Base-by-base conservation (phyloP, 2,888 invertebrate species). In the Nomada flava region DNA sequence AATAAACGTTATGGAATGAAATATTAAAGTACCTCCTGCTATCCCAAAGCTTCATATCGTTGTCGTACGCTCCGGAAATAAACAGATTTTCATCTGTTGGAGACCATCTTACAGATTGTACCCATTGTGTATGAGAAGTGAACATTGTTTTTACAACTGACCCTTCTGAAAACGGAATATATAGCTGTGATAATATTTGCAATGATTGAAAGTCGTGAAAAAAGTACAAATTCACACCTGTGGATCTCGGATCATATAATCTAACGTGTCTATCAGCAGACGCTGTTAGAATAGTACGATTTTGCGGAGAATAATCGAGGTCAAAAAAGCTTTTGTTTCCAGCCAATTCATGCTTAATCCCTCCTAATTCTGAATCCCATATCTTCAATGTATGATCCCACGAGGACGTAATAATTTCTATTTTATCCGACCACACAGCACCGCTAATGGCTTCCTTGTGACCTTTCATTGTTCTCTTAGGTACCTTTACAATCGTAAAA, bases 321-420 rank as follows among this genome's bases (percentile, higher is more conserved):
- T 97, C 97, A 86, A 99, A 97, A 93, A 98, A 98, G 13, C 98
- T 97, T 94, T 99, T 99, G 91, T 98, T 97, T 20, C 98, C 98
- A 93, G 94, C 94, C 88, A 98, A 95, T 94, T 98, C 97, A 60
- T 96, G 96, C 92, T 97, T 98, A 62, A 98, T 96, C 53, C 96
- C 97, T 67, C 97, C 97, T 65, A 97, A 94, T 90, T 98, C 97
- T 62, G 97, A 95, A 94, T 99, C 99, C 99, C 99, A 99, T 11
- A 98, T 93, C 93, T 98, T 97, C 20, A 99, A 95, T 0, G 98
- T 97, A 92, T 99, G 99, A 94, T 99, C 99, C 98, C 98, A 98
- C 0, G 99, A 98, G 71, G 97, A 96, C 0, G 98, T 98, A 11
- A 98, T 95, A 2, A 99, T 94, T 83, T 97, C 97, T 85, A 96